Evolutionary conservation across 2,888 invertebrate species (phyloP), one percentile per base, ranked within the genome.

Genomic region (Chironomus riparius): DNA sequence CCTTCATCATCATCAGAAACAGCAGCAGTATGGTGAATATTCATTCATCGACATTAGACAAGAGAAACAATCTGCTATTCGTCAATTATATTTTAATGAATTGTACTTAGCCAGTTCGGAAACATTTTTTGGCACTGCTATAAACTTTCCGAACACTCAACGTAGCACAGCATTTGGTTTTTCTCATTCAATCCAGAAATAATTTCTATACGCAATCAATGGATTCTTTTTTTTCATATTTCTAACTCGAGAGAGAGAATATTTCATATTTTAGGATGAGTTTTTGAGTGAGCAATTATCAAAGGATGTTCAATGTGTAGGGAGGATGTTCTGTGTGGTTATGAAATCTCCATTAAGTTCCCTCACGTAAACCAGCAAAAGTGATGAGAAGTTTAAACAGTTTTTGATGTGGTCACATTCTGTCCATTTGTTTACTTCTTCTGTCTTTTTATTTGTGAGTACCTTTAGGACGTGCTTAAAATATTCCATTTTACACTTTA

Each of bases 391-490:
- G 22, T 71, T 71, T 56, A 71, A 71, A 71, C 71, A 56, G 50
- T 65, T 65, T 71, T 56, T 62, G 72, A 72, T 72, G 72, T 72
- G 72, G 71, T 71, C 71, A 71, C 71, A 71, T 71, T 71, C 71
- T 15, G 71, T 71, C 71, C 71, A 71, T 71, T 56, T 56, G 71
- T 13, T 71, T 50, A 56, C 18, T 24, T 65, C 24, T 65, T 18
- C 15, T 56, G 50, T 15, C 15, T 50, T 13, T 15, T 50, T 5
- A 15, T 15, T 18, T 56, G 56, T 18, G 18, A 12, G 21, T 21
- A 24, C 65, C 65, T 65, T 65, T 13, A 24, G 4, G 21, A 56
- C 56, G 56, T 56, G 56, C 56, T 18, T 18, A 7, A 56, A 56
- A 56, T 18, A 1, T 50, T 50, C 15, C 10, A 5, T 50, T 38